Evolutionary conservation across 2,113 vertebrate genomes (phyloP).

Genomic region (Clarias batrachus): DNA sequence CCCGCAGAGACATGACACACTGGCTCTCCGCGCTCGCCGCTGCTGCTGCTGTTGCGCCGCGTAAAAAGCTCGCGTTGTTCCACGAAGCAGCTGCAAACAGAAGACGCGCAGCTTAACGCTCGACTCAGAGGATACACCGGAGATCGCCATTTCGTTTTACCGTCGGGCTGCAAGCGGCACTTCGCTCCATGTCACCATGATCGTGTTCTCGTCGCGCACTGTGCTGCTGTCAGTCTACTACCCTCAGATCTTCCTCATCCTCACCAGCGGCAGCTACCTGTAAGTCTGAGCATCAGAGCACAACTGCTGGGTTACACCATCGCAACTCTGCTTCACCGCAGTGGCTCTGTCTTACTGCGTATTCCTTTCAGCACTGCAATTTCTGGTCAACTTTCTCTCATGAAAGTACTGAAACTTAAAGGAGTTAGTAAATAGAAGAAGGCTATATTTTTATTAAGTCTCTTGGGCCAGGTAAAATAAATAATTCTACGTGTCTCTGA

Average conservation of each 20-base stretch:
- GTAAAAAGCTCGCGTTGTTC: constrained; percentile 66
- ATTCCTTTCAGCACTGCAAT: not conserved
- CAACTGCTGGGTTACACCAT: not conserved
- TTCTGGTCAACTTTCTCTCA: not conserved
- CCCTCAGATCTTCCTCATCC: constrained; percentile 96
- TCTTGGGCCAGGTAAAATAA: not conserved
- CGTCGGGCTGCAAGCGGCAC: constrained; percentile 60
- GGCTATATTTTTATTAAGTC: not conserved
- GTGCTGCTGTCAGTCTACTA: constrained; percentile 94
- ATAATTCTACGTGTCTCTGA: not conserved
- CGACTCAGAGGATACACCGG: constrained; percentile 60
- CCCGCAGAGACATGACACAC: constrained; percentile 83
- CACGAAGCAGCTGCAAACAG: constrained; percentile 62
- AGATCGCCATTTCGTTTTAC: constrained; percentile 54
- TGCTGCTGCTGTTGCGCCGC: constrained; percentile 75
- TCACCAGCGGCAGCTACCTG: constrained; percentile 96
- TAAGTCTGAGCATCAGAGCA: constrained; percentile 71
- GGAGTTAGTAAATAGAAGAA: not conserved
- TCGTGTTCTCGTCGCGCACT: constrained; percentile 90
- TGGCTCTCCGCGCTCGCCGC: constrained; percentile 69
- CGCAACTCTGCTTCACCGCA: not conserved
- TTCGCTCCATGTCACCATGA: constrained; percentile 85
- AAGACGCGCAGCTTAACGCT: constrained; percentile 56
- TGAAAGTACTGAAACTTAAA: too few species aligned
- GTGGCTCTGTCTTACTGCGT: not conserved